Evolutionary conservation across 2,888 invertebrate species (phyloP), one percentile per base, ranked within the genome.

Genomic region (Drosophila trichaetosa): DNA sequence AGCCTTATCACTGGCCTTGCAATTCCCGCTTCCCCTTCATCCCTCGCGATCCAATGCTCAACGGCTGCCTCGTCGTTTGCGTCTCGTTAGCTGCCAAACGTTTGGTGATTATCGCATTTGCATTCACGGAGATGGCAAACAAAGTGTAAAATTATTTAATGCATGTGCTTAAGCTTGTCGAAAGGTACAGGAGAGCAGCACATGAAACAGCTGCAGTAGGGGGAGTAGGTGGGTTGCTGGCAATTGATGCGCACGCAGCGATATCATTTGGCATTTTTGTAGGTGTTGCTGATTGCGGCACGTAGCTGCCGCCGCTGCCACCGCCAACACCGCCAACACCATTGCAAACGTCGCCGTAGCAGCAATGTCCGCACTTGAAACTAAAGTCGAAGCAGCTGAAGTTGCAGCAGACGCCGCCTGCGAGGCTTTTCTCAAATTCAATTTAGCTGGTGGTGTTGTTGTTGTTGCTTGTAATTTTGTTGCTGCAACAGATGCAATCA

Each of bases 91-190:
- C 83, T 90, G 86, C 80, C 90, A 90, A 87, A 83, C 87, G 85
- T 74, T 82, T 73, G 76, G 40, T 85, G 90, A 87, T 87, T 90
- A 87, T 87, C 90, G 90, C 89, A 89, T 90, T 89, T 84, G 82
- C 82, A 67, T 71, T 70, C 69, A 59, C 75, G 40, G 56, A 68
- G 85, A 84, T 75, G 79, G 71, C 83, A 77, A 87, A 87, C 89
- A 90, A 90, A 90, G 87, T 87, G 90, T 90, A 87, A 90, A 90
- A 90, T 87, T 90, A 90, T 90, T 87, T 87, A 87, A 87, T 87
- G 89, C 87, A 78, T 82, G 82, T 87, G 89, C 87, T 78, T 79
- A 76, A 76, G 73, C 61, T 59, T 57, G 57, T 62, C 42, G 62
- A 52, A 48, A 56, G 69, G 56, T n/a, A 49, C 46, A 18, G 40